These are phyloP conservation scores for Sminthurinus signatus DNA, from an alignment of 1,140 invertebrate species.

Conservation along the genomic window DNA sequence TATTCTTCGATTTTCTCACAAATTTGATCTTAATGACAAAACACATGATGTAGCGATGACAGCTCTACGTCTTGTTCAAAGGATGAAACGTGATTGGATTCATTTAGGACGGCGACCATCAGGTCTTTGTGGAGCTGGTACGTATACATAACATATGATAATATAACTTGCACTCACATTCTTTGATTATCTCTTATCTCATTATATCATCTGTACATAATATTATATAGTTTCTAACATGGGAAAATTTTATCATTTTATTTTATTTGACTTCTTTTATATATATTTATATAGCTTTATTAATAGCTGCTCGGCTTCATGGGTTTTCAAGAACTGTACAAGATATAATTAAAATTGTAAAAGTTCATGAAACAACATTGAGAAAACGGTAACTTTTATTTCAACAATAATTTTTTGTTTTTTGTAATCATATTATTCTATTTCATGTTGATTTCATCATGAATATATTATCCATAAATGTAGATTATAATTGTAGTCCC, in stretches of 20 bases:
- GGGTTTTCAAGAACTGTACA: conserved; percentile 78
- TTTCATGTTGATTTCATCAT: conserved; percentile 6
- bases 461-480: too few relatives aligned
- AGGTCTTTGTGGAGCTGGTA: conserved; percentile 91
- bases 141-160: not conserved
- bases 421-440: not conserved
- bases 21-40: conserved; percentile 85
- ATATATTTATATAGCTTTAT: conserved; percentile 59
- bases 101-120: conserved; percentile 91
- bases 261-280: not conserved
- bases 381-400: conserved; percentile 65
- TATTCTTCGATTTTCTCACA: conserved; percentile 88
- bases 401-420: not conserved
- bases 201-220: too few relatives aligned
- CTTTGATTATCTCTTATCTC: conserved; percentile 23
- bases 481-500: too few relatives aligned
- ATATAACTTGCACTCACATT: conserved; percentile 17
- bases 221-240: conserved; percentile 2
- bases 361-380: conserved; percentile 89
- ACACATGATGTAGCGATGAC: conserved; percentile 92
- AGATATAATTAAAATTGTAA: conserved; percentile 91
- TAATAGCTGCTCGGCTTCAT: conserved; percentile 88
- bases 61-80: conserved; percentile 81
- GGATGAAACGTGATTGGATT: conserved; percentile 98
- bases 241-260: not conserved